Conservation (phyloP, 2,888 invertebrate species). For the Eulithis testata region DNA sequence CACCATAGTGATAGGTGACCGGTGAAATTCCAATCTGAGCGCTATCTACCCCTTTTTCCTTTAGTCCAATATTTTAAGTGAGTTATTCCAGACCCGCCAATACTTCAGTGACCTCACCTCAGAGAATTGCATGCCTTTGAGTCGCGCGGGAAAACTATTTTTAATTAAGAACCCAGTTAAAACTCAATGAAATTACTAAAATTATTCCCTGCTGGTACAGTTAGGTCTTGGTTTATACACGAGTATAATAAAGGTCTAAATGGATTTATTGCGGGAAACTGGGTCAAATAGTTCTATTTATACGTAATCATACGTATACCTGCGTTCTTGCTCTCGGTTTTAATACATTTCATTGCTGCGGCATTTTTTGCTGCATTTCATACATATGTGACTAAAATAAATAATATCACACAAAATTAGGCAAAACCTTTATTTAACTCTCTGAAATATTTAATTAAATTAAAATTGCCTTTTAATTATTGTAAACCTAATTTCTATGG, state of each 20-base stretch:
- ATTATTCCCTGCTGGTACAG: conserved; percentile 8
- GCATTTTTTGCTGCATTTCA: too few relatives aligned
- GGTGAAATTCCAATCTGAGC: too few relatives aligned
- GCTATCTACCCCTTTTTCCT: background rate
- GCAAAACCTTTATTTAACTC: too few relatives aligned
- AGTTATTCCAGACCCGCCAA: background rate
- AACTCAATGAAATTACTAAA: conserved; percentile 40
- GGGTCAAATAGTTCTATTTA: conserved; percentile 11
- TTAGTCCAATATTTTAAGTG: background rate
- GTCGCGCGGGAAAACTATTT: conserved; percentile 44
- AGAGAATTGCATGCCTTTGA: conserved; percentile 26
- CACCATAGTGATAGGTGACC: too few relatives aligned
- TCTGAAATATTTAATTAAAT: too few relatives aligned
- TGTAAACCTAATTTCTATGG: too few relatives aligned
- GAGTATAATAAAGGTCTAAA: background rate
- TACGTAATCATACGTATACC: background rate
- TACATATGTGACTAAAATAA: too few relatives aligned
- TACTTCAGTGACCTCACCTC: background rate
- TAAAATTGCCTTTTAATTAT: too few relatives aligned
- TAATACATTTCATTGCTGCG: too few relatives aligned
- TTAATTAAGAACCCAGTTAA: conserved; percentile 52
- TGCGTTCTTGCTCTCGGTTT: background rate
- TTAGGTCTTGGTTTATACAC: conserved; percentile 13
- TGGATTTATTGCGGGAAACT: conserved; percentile 9
- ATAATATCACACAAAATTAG: too few relatives aligned